phyloP scores from a whole-genome alignment of 2,113 vertebrate species.

The Phylloscopus trochiloides region DNA sequence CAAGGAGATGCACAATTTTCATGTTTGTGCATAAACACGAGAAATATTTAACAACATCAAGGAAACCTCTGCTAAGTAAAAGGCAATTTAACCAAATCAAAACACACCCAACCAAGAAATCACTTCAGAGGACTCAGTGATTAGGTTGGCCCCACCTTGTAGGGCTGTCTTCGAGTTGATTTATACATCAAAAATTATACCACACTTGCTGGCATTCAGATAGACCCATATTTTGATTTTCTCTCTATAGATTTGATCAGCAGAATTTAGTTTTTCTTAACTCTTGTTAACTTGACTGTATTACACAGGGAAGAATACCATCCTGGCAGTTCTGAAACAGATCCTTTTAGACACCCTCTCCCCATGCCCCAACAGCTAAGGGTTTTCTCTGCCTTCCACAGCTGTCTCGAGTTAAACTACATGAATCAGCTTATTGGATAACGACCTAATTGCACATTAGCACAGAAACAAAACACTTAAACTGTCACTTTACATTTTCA shows the following conservation, averaged over 20 bases:
- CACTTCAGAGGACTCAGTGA: neutral
- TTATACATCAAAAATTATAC: neutral
- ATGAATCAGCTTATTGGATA: slow-evolving; percentile 66
- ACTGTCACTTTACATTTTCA: slow-evolving; percentile 64
- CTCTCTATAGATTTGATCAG: neutral
- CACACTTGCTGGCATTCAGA: neutral
- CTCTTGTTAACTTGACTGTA: neutral
- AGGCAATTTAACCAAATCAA: neutral
- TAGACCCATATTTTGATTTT: neutral
- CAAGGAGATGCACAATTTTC: neutral
- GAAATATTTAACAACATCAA: neutral
- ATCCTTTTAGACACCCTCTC: neutral
- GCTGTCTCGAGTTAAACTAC: slow-evolving; percentile 66
- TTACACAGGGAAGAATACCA: neutral
- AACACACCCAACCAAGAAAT: neutral
- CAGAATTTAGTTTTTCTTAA: neutral
- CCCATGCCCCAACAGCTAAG: neutral
- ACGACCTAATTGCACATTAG: slow-evolving; percentile 69
- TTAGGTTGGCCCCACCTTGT: neutral
- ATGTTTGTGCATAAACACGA: neutral
- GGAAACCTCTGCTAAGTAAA: neutral
- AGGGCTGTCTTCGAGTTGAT: neutral
- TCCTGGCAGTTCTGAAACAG: neutral
- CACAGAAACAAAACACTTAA: slow-evolving; percentile 61
- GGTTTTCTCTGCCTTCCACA: slow-evolving; percentile 33